Conservation (phyloP, 2,888 invertebrate species). For the Congeria kusceri region DNA sequence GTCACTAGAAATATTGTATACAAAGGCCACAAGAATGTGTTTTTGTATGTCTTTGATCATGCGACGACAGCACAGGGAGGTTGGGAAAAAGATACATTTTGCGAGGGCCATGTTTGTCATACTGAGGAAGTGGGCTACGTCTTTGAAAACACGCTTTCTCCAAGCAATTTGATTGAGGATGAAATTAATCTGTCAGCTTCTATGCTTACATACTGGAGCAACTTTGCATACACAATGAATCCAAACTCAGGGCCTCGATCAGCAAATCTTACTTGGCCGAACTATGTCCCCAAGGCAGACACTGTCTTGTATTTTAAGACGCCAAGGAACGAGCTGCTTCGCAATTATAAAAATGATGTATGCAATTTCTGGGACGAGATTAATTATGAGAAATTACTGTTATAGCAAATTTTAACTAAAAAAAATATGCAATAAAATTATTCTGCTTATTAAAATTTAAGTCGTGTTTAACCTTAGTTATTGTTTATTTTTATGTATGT, state of each 20-base stretch:
- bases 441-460: too few species aligned
- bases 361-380: slow-evolving; percentile 80
- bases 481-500: too few species aligned
- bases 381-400: slow-evolving; percentile 58
- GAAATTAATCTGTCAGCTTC: slow-evolving; percentile 65
- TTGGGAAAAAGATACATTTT: slow-evolving; percentile 73
- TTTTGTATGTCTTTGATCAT: slow-evolving; percentile 76
- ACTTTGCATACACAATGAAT: slow-evolving; percentile 80
- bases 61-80: slow-evolving; percentile 64
- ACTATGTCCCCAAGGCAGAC: slow-evolving; percentile 51
- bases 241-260: slow-evolving; percentile 65
- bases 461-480: too few species aligned
- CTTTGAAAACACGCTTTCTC: slow-evolving; percentile 61
- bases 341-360: slow-evolving; percentile 60
- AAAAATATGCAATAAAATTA: too few species aligned
- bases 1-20: slow-evolving; percentile 30
- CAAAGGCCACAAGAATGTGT: slow-evolving; percentile 32
- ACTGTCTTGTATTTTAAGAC: slow-evolving; percentile 68
- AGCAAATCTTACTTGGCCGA: slow-evolving; percentile 62
- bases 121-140: slow-evolving; percentile 76
- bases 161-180: slow-evolving; percentile 62
- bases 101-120: slow-evolving; percentile 78
- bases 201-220: slow-evolving; percentile 77
- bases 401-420: too few species aligned
- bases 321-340: too few species aligned